Base-by-base conservation (phyloP, 1,140 invertebrate genomes). In the Capitella teleta region DNA sequence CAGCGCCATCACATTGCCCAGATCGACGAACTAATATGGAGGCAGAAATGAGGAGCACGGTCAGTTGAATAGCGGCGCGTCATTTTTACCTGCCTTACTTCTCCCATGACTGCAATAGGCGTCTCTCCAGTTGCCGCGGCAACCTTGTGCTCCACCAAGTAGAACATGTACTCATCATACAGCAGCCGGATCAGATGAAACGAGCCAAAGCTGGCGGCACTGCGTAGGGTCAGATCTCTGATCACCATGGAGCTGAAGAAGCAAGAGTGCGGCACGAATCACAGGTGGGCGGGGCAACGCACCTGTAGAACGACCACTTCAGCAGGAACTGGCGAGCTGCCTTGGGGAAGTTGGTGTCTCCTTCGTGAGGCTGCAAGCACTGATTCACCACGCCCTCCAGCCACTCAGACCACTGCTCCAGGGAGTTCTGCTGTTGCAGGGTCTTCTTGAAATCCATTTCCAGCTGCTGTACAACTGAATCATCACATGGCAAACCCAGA, bases 131-230 rank as follows among this genome's bases (percentile, higher is more conserved):
- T 85, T 24, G 87, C 87, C 63, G 85, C 79, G 19, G 95, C 94
- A 23, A 98, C 90, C 71, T 90, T 85, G 69, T 94, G 87, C 73
- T 98, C 95, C 57, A 99, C 88, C 55, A 98, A 77, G 73, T 95
- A 98, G 76, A 95, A 95, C 85, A 99, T 95, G 68, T 98, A 99
- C 71, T 99, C 96, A 71, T 98, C 94, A 71, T 94, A 98, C 19
- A 98, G 77, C 55, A 98, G 76, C 38, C 94, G 82, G 61, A 99
- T 94, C 40, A 99, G 78, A 77, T 99, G 96, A 75, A 99, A 99
- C 49, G 91, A 96, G 30, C 95, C 96, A 76, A 99, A 98, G 69
- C 90, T 95, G 10, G 91, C 88, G 21, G 95, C 94, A 56, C 90
- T 95, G 62, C 94, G 78, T 43, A 96, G 74, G 32, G 92, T 97